A percentile compares a stretch with the other conserved stretches of the same genome.
These are phyloP conservation scores for Chymomyza caudatula DNA, from an alignment of 2,888 invertebrate species.

Conservation along the genomic window DNA sequence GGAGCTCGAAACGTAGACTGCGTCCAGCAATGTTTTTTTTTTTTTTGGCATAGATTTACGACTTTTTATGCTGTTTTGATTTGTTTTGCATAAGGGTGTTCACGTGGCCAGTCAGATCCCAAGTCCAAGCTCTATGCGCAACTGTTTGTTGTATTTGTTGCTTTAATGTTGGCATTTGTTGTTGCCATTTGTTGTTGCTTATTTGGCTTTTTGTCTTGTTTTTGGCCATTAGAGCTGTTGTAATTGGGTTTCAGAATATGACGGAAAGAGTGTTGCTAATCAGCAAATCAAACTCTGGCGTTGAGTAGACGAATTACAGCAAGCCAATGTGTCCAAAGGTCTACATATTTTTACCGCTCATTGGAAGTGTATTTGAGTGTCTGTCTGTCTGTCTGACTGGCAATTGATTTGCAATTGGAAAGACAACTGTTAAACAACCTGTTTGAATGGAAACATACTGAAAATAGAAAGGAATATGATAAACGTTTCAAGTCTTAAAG, in stretches of 20 bases:
- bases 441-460: conserved; percentile 5
- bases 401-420: conserved; percentile 7
- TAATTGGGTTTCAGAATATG: conserved; percentile 72
- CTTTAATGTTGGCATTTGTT: too few relatives aligned
- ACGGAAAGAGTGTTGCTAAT: conserved; percentile 75
- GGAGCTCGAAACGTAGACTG: conserved; percentile 5
- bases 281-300: conserved; percentile 72
- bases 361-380: neutral
- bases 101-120: conserved; percentile 56
- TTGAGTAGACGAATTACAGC: conserved; percentile 72
- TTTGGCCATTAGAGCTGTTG: conserved; percentile 38
- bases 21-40: conserved; percentile 13
- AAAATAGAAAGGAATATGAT: conserved; percentile 34
- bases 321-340: conserved; percentile 8
- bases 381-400: too few relatives aligned
- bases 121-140: conserved; percentile 40
- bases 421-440: conserved; percentile 19
- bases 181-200: conserved; percentile 53
- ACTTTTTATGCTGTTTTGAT: conserved; percentile 68
- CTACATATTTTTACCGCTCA: neutral
- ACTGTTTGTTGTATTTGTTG: too few relatives aligned
- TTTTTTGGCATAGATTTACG: conserved; percentile 71
- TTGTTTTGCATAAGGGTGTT: conserved; percentile 71
- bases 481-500: neutral
- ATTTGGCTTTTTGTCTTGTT: conserved; percentile 13